Conservation (phyloP, 2,888 invertebrate genomes). For the Sialis fuliginosa region DNA sequence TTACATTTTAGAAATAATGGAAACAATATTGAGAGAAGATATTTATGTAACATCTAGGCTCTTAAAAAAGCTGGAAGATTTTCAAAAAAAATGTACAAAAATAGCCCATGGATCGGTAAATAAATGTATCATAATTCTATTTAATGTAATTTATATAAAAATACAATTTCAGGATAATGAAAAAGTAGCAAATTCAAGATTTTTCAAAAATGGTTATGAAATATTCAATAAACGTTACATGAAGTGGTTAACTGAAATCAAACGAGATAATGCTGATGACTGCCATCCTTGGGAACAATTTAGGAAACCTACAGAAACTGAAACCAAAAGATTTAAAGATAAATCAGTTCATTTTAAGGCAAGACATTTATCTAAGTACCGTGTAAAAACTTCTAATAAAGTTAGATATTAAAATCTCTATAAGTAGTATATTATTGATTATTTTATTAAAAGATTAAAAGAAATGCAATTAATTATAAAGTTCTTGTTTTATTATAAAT, state of each 20-base stretch:
- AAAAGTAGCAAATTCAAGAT: background rate
- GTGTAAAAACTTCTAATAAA: slow-evolving; percentile 19
- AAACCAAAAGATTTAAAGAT: slow-evolving; percentile 16
- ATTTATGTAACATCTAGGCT: slow-evolving; percentile 43
- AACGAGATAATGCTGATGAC: slow-evolving; percentile 28
- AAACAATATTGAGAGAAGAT: slow-evolving; percentile 38
- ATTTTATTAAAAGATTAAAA: background rate
- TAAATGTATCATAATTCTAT: background rate
- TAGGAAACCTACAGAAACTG: slow-evolving; percentile 20
- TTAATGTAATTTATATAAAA: background rate
- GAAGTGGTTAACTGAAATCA: slow-evolving; percentile 27
- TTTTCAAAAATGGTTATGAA: slow-evolving; percentile 21
- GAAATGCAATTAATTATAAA: background rate
- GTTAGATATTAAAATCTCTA: slow-evolving; percentile 1
- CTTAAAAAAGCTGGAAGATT: slow-evolving; percentile 41
- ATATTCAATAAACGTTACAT: slow-evolving; percentile 29
- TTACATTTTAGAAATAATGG: slow-evolving; percentile 52
- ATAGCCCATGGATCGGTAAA: slow-evolving; percentile 32
- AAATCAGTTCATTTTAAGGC: slow-evolving; percentile 21
- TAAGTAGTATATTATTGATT: background rate
- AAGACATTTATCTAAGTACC: slow-evolving; percentile 17
- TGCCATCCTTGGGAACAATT: slow-evolving; percentile 49
- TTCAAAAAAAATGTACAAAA: slow-evolving; percentile 35
- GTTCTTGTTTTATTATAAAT: background rate
- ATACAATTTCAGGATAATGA: background rate